Conservation (phyloP, 2,888 invertebrate species). For the Caenorhabditis auriculariae region DNA sequence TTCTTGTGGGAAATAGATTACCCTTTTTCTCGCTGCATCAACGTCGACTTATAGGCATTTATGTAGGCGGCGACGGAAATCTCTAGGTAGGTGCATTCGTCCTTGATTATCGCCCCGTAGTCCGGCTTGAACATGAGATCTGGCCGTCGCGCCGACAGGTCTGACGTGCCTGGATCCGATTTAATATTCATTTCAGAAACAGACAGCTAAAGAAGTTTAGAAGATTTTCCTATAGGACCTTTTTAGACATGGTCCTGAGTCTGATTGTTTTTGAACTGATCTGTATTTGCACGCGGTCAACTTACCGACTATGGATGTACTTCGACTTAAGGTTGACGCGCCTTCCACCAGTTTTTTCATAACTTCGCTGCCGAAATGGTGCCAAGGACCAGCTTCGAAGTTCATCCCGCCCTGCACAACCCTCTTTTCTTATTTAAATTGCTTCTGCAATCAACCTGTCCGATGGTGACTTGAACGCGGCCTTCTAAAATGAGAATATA, state of each 20-base stretch:
- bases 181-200: too few relatives aligned
- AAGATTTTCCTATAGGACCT: too few relatives aligned
- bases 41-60: slow-evolving; percentile 46
- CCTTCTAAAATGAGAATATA: slow-evolving; percentile 91
- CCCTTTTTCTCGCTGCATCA: slow-evolving; percentile 45
- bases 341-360: slow-evolving; percentile 35
- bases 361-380: slow-evolving; percentile 78
- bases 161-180: slow-evolving; percentile 23
- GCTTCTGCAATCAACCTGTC: slow-evolving; percentile 66
- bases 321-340: slow-evolving; percentile 37
- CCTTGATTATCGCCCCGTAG: slow-evolving; percentile 38
- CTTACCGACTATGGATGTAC: slow-evolving; percentile 41
- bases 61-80: slow-evolving; percentile 43
- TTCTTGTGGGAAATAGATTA: background rate
- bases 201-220: too few relatives aligned
- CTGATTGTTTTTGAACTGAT: background rate
- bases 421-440: background rate
- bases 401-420: slow-evolving; percentile 71
- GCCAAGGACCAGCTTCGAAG: slow-evolving; percentile 94
- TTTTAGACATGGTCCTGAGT: too few relatives aligned
- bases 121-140: slow-evolving; percentile 51
- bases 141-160: slow-evolving; percentile 39
- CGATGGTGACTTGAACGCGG: slow-evolving; percentile 79
- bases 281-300: background rate
- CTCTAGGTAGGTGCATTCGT: slow-evolving; percentile 51